These are phyloP conservation scores for Glaucidium brasilianum DNA, from an alignment of 2,113 vertebrate species.

Conservation along the genomic window DNA sequence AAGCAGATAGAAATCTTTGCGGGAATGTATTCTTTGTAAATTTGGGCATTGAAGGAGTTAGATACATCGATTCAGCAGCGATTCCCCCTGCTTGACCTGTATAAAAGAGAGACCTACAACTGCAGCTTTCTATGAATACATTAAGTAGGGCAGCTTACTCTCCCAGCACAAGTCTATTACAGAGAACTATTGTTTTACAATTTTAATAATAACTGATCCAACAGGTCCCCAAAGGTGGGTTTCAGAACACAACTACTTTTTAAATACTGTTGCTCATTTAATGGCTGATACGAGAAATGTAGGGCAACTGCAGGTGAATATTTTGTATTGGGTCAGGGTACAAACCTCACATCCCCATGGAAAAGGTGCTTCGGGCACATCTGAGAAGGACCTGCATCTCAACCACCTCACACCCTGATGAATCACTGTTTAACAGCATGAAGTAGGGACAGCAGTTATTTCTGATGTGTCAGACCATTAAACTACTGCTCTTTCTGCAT, in stretches of 20 bases:
- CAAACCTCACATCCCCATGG: not conserved
- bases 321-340: not conserved
- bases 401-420: not conserved
- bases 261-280: not conserved
- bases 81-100: conserved; percentile 85
- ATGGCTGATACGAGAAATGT: not conserved
- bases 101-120: conserved; percentile 78
- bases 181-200: conserved; percentile 11
- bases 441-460: not conserved
- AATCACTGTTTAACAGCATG: not conserved
- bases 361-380: not conserved
- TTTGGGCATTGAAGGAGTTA: conserved; percentile 59
- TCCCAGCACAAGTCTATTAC: not conserved
- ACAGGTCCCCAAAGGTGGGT: conserved; percentile 5
- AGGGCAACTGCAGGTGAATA: not conserved
- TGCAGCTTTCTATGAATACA: conserved; percentile 78
- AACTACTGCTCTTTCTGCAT: not conserved
- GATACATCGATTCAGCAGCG: conserved; percentile 75
- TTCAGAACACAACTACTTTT: not conserved
- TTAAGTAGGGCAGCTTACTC: conserved; percentile 59
- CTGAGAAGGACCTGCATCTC: not conserved
- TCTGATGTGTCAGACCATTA: not conserved
- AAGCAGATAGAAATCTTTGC: conserved; percentile 74
- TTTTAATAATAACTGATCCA: conserved; percentile 28
- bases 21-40: conserved; percentile 75